Conservation (phyloP, 2,797 vertebrate genomes). For the Cryptoblepharus egeriae region DNA sequence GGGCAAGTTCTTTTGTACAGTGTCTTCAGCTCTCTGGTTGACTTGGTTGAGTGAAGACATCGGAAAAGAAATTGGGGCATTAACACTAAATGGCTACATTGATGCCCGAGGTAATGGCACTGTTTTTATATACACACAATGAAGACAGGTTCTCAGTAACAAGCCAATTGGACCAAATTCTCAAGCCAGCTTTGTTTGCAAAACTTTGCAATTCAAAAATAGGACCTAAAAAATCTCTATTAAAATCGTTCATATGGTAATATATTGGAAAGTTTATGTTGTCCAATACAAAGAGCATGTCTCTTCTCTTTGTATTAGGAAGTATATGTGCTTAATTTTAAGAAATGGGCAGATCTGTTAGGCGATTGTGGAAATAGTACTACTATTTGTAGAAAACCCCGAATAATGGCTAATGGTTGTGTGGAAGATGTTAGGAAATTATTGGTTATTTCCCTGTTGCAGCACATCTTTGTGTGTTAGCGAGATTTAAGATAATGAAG, state of each 20-base stretch:
- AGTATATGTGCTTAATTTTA: background rate
- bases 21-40: conserved; percentile 1
- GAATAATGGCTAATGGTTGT: conserved; percentile 1
- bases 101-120: background rate
- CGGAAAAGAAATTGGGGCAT: conserved; percentile 15
- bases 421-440: conserved; percentile 11
- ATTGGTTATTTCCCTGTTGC: background rate
- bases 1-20: conserved; percentile 1
- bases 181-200: background rate
- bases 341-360: background rate
- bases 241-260: conserved; percentile 4
- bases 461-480: background rate
- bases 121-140: background rate
- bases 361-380: background rate
- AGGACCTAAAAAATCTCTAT: background rate
- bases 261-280: background rate
- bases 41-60: conserved; percentile 38
- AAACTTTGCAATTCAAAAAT: conserved; percentile 15
- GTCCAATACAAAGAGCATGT: no score
- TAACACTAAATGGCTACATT: conserved; percentile 23
- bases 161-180: conserved; percentile 2
- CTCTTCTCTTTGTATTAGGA: conserved; percentile 18
- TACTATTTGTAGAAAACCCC: background rate
- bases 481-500: background rate
- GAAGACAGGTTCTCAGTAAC: conserved; percentile 7